phyloP scores from a whole-genome alignment of 2,113 vertebrate genomes.

The Pachyramphus minor region DNA sequence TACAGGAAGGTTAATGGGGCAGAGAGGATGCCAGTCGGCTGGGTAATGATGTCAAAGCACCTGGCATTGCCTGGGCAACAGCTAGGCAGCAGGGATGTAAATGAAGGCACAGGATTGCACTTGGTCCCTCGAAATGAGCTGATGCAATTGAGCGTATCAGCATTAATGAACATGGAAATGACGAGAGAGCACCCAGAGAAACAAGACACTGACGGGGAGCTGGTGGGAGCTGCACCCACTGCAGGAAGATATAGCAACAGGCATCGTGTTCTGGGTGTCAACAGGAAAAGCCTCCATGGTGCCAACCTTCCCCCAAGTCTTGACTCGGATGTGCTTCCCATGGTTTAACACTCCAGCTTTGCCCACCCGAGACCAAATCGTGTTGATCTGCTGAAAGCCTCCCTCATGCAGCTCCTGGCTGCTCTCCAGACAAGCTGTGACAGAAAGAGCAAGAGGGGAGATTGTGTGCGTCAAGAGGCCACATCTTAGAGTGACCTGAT shows the following conservation, averaged over 20 bases:
- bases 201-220: neutral
- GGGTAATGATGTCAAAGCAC: constrained; percentile 60
- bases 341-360: neutral
- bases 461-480: neutral
- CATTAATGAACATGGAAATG: constrained; percentile 33
- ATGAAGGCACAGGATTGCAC: constrained; percentile 18
- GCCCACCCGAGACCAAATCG: neutral
- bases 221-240: neutral
- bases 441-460: neutral
- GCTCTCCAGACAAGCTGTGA: neutral
- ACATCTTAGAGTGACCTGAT: neutral
- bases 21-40: constrained; percentile 48
- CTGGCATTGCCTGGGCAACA: constrained; percentile 63
- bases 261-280: neutral
- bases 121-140: constrained; percentile 15
- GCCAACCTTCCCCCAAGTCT: neutral
- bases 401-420: neutral
- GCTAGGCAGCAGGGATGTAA: constrained; percentile 23
- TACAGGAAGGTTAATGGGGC: constrained; percentile 49
- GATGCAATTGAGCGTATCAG: constrained; percentile 37
- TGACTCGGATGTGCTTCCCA: neutral
- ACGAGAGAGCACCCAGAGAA: constrained; percentile 18
- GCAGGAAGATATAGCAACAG: fast-evolving
- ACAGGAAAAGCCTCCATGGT: fast-evolving
- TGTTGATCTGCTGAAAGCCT: neutral